Evolutionary conservation across 2,797 vertebrate species (phyloP).

Genomic region (Carcharodon carcharias): DNA sequence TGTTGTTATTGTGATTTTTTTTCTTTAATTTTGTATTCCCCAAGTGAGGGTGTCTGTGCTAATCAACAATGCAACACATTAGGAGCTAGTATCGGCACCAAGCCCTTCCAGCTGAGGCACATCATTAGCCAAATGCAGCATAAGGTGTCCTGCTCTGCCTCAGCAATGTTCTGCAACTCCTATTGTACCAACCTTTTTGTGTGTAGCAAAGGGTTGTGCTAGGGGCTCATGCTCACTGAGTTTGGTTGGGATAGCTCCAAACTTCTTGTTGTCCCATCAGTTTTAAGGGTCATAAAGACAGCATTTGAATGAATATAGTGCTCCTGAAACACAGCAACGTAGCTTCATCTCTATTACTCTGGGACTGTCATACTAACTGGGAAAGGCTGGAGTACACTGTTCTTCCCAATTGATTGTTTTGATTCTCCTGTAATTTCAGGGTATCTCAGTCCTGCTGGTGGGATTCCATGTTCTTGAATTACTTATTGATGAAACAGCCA

Average conservation of each 20-base stretch:
- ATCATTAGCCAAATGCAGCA: neutral
- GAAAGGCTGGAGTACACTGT: neutral
- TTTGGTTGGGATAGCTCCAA: neutral
- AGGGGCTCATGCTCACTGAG: neutral
- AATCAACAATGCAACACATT: neutral
- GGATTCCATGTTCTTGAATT: constrained; percentile 89
- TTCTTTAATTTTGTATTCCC: neutral
- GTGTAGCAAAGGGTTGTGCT: neutral
- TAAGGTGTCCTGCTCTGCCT: neutral
- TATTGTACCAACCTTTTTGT: neutral
- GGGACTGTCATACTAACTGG: neutral
- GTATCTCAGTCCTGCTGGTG: constrained; percentile 84
- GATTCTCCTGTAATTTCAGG: constrained; percentile 55
- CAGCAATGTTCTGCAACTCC: neutral
- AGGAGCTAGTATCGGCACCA: neutral
- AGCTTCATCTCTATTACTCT: neutral
- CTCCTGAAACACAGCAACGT: neutral
- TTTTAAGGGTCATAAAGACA: neutral
- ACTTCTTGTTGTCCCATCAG: neutral
- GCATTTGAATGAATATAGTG: neutral
- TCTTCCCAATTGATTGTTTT: constrained; percentile 16
- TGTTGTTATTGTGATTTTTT: neutral
- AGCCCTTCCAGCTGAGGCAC: neutral
- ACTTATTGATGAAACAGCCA: constrained; percentile 83
- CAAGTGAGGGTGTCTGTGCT: neutral